Evolutionary conservation across 1,140 invertebrate genomes (phyloP), one percentile per base, ranked within the genome.

Genomic region (Cyclina sinensis): DNA sequence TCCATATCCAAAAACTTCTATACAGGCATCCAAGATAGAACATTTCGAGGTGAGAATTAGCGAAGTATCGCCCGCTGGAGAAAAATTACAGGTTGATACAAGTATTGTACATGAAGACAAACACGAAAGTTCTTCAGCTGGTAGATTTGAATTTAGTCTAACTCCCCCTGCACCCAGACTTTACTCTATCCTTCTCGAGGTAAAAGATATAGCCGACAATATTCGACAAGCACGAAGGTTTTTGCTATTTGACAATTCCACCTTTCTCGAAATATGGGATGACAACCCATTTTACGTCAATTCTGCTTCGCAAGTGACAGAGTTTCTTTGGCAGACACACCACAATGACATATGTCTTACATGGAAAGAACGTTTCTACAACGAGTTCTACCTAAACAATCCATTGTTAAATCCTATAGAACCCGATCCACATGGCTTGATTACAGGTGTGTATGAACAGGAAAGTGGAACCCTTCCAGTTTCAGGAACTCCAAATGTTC

Each of bases 391-490:
- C 59, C 3, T 59, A 24, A 0, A 74, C 0, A 76, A 85, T 37
- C 86, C 91, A 16, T 79, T 85, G 5, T 43, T 92, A 0, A 59
- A 68, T 39, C 84, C 87, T 3, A 88, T 91, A 48, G 30, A 74
- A 54, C 57, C 79, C 0, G 79, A 82, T 21, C 80, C 24, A 46
- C 65, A 89, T 51, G 39, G 51, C 0, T 59, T 80, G 14, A 54
- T 92, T 43, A 32, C 9, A 0, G 79, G 88, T 0, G 54, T 85
- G 5, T 92, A 93, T 62, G 91, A 93, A 73, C 90, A 92, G 35
- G 82, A 18, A 21, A 48, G 43, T 27, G 91, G 91, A 14, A 9
- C 46, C 14, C 46, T 92, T 21, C 86, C 90, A 30, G 70, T 90
- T n/a, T 43, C 24, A 32, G 92, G 92, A 12, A 91, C 92, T 16